These are phyloP conservation scores for Thalassophryne amazonica DNA, from an alignment of 2,797 vertebrate genomes.

Conservation along the genomic window DNA sequence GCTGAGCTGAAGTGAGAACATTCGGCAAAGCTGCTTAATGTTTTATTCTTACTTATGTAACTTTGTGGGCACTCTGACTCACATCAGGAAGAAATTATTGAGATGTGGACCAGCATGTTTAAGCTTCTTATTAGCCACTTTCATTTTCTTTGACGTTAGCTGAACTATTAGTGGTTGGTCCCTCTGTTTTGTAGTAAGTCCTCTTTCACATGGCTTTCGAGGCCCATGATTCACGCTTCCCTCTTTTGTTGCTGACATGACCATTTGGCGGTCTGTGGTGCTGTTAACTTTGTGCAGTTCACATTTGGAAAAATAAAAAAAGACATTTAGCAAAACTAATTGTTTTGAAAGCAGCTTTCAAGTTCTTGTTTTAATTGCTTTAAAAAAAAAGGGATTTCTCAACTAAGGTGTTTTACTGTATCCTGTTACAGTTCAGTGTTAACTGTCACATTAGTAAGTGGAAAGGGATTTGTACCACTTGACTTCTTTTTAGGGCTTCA, in stretches of 20 bases:
- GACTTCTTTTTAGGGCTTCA: too few relatives aligned
- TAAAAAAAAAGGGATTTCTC: constrained; percentile 9
- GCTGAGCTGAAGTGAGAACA: background rate
- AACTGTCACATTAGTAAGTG: too few relatives aligned
- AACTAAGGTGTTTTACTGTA: too few relatives aligned
- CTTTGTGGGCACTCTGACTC: background rate
- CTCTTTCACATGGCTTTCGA: constrained; percentile 9
- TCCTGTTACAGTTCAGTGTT: too few relatives aligned
- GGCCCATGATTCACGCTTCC: constrained; percentile 29
- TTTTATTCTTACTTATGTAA: background rate
- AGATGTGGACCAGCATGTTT: background rate
- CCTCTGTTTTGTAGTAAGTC: background rate
- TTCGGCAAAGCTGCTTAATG: background rate
- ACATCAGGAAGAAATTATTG: background rate
- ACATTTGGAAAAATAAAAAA: background rate
- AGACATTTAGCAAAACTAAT: background rate
- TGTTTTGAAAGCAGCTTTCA: constrained; percentile 4
- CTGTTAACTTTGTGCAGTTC: constrained; percentile 6
- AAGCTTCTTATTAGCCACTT: background rate
- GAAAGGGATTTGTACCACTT: too few relatives aligned
- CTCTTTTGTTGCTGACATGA: constrained; percentile 1
- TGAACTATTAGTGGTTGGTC: background rate
- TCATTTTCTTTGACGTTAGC: background rate
- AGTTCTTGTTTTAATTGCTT: constrained; percentile 23
- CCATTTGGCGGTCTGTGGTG: background rate